Conservation (phyloP, 1,140 invertebrate species). For the Papilio polyxenes region DNA sequence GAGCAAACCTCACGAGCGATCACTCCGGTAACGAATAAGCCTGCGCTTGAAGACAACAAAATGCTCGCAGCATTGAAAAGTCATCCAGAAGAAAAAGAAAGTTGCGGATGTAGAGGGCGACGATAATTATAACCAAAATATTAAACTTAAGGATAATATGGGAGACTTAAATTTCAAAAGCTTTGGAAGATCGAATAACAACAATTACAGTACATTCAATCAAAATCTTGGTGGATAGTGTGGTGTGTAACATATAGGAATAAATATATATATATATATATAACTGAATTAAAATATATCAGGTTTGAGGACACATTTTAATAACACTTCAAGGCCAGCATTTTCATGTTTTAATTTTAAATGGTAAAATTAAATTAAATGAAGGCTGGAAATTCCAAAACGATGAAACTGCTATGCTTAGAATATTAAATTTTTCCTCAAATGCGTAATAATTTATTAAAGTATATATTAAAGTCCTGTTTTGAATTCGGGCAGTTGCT, state of each 20-base stretch:
- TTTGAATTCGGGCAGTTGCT: too few species aligned
- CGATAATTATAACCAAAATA: constrained; percentile 2
- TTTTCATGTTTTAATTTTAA: too few species aligned
- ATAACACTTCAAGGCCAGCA: too few species aligned
- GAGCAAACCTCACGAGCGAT: neutral
- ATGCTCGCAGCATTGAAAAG: neutral
- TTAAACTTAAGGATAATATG: constrained; percentile 22
- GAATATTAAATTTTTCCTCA: too few species aligned
- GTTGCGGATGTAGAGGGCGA: constrained; percentile 1
- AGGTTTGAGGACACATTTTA: too few species aligned
- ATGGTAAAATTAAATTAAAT: too few species aligned
- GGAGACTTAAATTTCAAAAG: constrained; percentile 20
- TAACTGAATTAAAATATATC: neutral
- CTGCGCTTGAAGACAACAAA: neutral
- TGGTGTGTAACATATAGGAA: too few species aligned
- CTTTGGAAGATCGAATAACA: neutral
- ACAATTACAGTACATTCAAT: neutral
- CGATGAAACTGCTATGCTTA: too few species aligned
- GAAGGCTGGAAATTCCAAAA: too few species aligned
- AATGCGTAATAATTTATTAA: too few species aligned
- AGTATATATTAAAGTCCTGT: too few species aligned
- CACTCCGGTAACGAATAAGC: neutral
- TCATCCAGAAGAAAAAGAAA: neutral
- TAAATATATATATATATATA: too few species aligned
- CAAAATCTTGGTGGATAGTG: constrained; percentile 7